Base-by-base conservation (phyloP, 2,888 invertebrate species). In the Zelleria hepariella region DNA sequence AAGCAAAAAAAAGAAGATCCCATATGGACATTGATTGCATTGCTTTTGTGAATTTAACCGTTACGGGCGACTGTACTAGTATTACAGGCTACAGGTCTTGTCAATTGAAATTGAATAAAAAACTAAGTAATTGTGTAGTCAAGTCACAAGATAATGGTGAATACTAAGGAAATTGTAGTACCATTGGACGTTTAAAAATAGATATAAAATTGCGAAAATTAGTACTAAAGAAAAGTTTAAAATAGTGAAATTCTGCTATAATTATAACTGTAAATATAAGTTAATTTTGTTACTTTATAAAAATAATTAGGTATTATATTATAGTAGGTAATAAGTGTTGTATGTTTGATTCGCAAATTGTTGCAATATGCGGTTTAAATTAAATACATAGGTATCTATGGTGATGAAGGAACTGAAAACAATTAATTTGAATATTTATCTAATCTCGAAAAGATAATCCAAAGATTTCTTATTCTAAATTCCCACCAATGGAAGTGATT, bases 201-300 rank as follows among this genome's bases (percentile, higher is more conserved):
- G 20, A 56, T 57, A 71, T 68, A 70, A 69, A 71, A 72, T 71
- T 70, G 68, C 69, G 72, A 72, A 73, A 63, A 71, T 73, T 77
- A 78, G 78, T 79, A 75, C 78, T 80, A 83, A 42, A 42, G 32
- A 42, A 42, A 42, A 42, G 15, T 42, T 42, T 42, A 42, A 82
- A 82, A 80, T 86, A 86, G 84, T 79, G 78, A 86, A 86, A 80
- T 85, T 84, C 81, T 83, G 81, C 83, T 86, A 85, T 86, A 80
- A 78, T 78, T 82, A 78, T 84, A 79, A 86, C 74, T 88, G 88
- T 88, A 88, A 86, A 88, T 88, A 88, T 88, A 87, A 86, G 86
- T 86, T 88, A 88, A 88, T 86, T 86, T 86, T 87, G 87, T 88
- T 88, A 87, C 84, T 85, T 86, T 86, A 82, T 85, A 84, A 84